Percentiles rank a stretch among this genome's conserved stretches.
phyloP scores from a whole-genome alignment of 2,888 invertebrate genomes.

The Pristionchus maxplancki region DNA sequence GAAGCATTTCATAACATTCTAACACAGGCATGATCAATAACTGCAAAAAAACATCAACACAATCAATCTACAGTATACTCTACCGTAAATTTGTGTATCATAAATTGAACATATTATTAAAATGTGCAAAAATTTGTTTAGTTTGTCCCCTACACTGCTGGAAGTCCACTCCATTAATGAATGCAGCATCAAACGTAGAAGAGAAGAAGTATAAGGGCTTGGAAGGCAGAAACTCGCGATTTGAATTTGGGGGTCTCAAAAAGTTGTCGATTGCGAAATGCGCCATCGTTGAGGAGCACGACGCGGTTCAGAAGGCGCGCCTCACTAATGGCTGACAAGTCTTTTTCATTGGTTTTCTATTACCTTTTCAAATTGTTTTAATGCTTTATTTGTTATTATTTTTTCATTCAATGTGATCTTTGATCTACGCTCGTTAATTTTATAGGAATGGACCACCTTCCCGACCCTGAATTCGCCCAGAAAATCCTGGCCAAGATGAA shows the following conservation, averaged over 20 bases:
- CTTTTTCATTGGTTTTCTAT: background rate
- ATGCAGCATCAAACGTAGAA: too few relatives aligned
- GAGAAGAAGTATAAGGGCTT: too few relatives aligned
- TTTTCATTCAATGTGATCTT: background rate
- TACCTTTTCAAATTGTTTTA: background rate
- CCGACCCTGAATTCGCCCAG: background rate
- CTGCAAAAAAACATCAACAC: too few relatives aligned
- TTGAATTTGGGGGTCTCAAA: background rate
- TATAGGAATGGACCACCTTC: background rate
- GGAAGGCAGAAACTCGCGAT: background rate
- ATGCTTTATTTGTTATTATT: background rate
- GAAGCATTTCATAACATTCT: too few relatives aligned
- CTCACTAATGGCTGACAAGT: background rate
- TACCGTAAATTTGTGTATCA: background rate
- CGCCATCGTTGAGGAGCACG: background rate
- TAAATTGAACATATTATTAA: background rate
- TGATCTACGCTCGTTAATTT: background rate
- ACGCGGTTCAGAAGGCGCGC: background rate
- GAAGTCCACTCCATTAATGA: too few relatives aligned
- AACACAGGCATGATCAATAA: too few relatives aligned
- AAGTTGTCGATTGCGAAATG: background rate
- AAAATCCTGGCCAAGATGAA: background rate
- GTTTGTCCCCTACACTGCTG: too few relatives aligned
- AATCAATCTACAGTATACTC: background rate
- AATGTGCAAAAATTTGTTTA: too few relatives aligned